Conservation (phyloP, 2,888 invertebrate genomes). For the Aquatica leii region DNA sequence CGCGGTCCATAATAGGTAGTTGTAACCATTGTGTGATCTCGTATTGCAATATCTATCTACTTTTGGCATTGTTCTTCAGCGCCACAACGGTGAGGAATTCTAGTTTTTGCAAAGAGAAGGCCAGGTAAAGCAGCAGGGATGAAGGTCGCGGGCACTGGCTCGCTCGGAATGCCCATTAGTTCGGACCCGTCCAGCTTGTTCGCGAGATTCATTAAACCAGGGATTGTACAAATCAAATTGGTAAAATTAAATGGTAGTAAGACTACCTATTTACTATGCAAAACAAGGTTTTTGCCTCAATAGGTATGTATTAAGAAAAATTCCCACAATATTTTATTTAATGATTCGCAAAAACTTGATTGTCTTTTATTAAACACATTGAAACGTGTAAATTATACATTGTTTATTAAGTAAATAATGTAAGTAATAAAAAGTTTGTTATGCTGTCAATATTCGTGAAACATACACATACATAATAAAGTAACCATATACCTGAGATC, state of each 20-base stretch:
- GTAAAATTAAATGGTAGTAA: slow-evolving; percentile 49
- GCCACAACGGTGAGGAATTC: slow-evolving; percentile 46
- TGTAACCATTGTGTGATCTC: slow-evolving; percentile 37
- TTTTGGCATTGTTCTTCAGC: slow-evolving; percentile 38
- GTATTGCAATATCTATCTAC: slow-evolving; percentile 39
- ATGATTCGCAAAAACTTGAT: slow-evolving; percentile 14
- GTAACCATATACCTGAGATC: slow-evolving; percentile 5
- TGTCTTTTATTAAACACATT: not conserved
- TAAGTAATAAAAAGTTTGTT: slow-evolving; percentile 3
- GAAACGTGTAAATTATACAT: slow-evolving; percentile 1
- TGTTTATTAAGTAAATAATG: slow-evolving; percentile 1
- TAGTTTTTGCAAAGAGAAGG: slow-evolving; percentile 51
- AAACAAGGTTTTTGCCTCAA: slow-evolving; percentile 11
- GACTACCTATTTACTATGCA: slow-evolving; percentile 36
- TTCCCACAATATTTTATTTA: slow-evolving; percentile 20
- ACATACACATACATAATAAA: slow-evolving; percentile 6
- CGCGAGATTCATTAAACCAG: slow-evolving; percentile 54
- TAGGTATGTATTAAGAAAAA: slow-evolving; percentile 1
- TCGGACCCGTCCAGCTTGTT: slow-evolving; percentile 56
- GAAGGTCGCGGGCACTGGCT: slow-evolving; percentile 57
- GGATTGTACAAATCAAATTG: slow-evolving; percentile 56
- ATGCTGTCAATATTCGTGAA: not conserved
- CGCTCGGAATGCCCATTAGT: slow-evolving; percentile 57
- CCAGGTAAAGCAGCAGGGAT: slow-evolving; percentile 50
- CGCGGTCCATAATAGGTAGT: slow-evolving; percentile 39